Base-by-base conservation (phyloP, 2,113 vertebrate species). In the Heterochromis multidens region DNA sequence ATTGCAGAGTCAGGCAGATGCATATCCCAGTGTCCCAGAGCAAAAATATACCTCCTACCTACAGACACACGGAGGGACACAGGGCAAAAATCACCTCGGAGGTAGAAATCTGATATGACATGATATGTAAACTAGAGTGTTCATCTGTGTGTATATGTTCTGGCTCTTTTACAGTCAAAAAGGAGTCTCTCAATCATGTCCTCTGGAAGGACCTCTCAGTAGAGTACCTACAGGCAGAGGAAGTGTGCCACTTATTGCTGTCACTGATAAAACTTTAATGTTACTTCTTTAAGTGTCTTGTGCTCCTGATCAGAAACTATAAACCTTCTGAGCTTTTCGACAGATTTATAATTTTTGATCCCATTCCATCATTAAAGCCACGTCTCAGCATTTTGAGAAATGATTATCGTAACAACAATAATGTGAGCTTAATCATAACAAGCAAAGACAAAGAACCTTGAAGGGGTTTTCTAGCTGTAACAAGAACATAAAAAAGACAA, bases 1-100 rank as follows among this genome's bases (percentile, higher is more conserved):
- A 91, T 85, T 92, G 90, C 89, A 87, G 76, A 94, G 88, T 95
- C 93, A 95, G 93, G 89, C 89, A 91, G 85, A 93, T 82, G 78
- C 91, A 84, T 83, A 89, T 89, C 78, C 79, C 84, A 57, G n/a
- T 77, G 77, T 90, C 90, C 91, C 85, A 11, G 13, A 84, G 92
- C 87, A 80, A 82, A 89, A 87, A 88, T 27, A 61, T 57, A 54
- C 80, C 61, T 58, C 60, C 17, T 11, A 27, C 65, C 31, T 25
- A 33, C 11, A 81, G 7, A 77, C 85, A 65, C 21, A 35, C 62
- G 14, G 56, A 56, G 8, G 61, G 12, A 76, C 37, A 4, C 25
- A 0, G 5, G 54, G 10, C 25, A 23, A 79, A 65, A 88, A 82
- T 76, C 58, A 59, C 16, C 77, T 80, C 31, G 2, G 84, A 21